These are phyloP conservation scores for Drosophila fulvimacula DNA, from an alignment of 2,888 invertebrate species.

Conservation along the genomic window DNA sequence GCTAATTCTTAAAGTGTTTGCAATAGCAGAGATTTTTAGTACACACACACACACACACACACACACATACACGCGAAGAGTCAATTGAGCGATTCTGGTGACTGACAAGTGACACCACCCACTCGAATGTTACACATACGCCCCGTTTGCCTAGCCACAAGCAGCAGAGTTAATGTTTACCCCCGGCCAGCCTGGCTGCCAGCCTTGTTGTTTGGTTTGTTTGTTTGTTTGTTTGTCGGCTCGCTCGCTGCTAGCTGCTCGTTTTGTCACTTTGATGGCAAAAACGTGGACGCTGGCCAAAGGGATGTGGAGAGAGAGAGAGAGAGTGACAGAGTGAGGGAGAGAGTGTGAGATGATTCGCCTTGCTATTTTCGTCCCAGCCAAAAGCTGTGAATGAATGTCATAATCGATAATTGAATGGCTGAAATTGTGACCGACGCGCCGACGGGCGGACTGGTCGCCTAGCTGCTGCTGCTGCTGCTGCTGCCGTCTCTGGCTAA, in stretches of 20 bases:
- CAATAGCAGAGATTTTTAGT: conserved; percentile 12
- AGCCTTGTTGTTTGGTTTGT: conserved; percentile 5
- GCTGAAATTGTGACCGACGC: conserved; percentile 59
- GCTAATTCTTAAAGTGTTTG: conserved; percentile 17
- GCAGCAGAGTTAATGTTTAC: conserved; percentile 45
- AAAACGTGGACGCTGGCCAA: conserved; percentile 40
- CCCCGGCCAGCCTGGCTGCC: background rate
- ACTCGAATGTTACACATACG: conserved; percentile 55
- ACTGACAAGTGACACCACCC: conserved; percentile 51
- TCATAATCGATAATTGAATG: conserved; percentile 80
- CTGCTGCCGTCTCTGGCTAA: conserved; percentile 23
- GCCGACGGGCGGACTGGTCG: conserved; percentile 3
- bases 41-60: conserved; percentile 18
- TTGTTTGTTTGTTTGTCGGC: conserved; percentile 55
- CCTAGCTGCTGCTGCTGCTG: conserved; percentile 8
- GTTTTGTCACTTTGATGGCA: conserved; percentile 60
- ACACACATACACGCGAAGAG: conserved; percentile 7
- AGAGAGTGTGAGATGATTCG: conserved; percentile 14
- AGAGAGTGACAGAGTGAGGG: background rate
- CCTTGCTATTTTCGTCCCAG: conserved; percentile 65
- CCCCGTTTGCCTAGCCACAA: conserved; percentile 22
- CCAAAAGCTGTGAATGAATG: conserved; percentile 75
- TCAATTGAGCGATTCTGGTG: conserved; percentile 49
- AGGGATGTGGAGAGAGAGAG: conserved; percentile 1
- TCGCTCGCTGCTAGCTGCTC: conserved; percentile 49